These are phyloP conservation scores for Carollia perspicillata DNA, from an alignment of 2,113 vertebrate species.

Conservation along the genomic window DNA sequence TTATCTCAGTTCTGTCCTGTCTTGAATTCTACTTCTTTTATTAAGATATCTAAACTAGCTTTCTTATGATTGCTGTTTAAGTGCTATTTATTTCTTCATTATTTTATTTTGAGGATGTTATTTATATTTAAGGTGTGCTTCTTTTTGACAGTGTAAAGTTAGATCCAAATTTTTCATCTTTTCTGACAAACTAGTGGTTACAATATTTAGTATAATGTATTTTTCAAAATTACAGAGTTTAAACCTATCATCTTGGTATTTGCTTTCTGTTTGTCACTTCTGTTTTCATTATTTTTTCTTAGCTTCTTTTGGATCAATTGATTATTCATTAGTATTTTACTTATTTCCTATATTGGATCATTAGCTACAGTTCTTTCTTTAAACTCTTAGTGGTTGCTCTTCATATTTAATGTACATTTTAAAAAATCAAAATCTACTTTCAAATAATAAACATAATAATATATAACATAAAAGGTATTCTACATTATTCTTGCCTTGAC, in stretches of 20 bases:
- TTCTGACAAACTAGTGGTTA: not conserved
- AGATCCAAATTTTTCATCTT: not conserved
- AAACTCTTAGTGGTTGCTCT: not conserved
- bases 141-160: not conserved
- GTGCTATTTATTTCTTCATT: not conserved
- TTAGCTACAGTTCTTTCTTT: not conserved
- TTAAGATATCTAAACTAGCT: not conserved
- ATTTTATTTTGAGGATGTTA: not conserved
- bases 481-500: not conserved
- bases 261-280: not conserved
- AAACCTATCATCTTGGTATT: not conserved
- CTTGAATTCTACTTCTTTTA: not conserved
- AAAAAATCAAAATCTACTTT: not conserved
- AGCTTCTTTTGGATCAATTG: not conserved
- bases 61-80: not conserved
- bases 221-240: not conserved
- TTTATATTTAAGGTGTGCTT: not conserved
- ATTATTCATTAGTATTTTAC: not conserved
- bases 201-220: not conserved
- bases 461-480: not conserved
- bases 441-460: not conserved
- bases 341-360: not conserved
- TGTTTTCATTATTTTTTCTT: not conserved
- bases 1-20: not conserved
- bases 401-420: not conserved